These are phyloP conservation scores for Polyodon spathula DNA, from an alignment of 2,113 vertebrate genomes.

Conservation along the genomic window DNA sequence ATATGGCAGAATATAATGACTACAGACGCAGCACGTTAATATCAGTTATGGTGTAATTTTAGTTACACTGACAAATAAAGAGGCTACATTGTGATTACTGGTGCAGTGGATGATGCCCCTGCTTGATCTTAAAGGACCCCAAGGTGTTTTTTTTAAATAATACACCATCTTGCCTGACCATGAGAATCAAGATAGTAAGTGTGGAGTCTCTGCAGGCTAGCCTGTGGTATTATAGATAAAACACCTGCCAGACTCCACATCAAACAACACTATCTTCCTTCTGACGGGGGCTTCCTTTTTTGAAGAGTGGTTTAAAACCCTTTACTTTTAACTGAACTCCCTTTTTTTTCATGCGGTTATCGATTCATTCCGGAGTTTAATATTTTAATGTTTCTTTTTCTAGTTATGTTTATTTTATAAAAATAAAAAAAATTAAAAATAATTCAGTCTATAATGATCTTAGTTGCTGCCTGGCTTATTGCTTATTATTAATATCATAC, in stretches of 20 bases:
- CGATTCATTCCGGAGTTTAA: no score
- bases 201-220: neutral
- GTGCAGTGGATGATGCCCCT: no score
- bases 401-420: no score
- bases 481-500: no score
- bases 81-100: no score
- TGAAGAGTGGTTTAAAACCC: neutral
- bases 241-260: neutral
- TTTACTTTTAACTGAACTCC: neutral
- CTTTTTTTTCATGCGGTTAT: neutral
- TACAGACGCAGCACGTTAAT: no score
- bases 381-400: no score
- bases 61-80: no score
- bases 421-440: no score
- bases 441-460: no score
- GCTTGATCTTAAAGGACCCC: neutral
- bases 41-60: neutral
- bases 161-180: neutral
- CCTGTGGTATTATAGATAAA: neutral
- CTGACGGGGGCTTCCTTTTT: neutral
- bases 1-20: no score
- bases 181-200: neutral
- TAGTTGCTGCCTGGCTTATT: no score
- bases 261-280: neutral
- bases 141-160: neutral